Evolutionary conservation across 2,113 vertebrate genomes (phyloP), one percentile per base, ranked within the genome.

Genomic region (Toxotes jaculatrix): DNA sequence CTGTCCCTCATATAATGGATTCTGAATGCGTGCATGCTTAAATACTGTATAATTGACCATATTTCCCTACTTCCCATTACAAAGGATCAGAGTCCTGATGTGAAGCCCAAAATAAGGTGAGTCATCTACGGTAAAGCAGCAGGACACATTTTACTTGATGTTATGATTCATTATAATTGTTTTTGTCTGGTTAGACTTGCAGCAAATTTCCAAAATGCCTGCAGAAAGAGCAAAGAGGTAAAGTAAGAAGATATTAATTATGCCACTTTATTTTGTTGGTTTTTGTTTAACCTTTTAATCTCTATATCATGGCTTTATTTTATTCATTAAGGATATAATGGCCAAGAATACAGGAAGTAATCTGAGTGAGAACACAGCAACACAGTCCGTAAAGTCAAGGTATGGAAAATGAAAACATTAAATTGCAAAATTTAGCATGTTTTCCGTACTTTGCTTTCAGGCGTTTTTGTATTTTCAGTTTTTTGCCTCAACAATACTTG

Each of bases 181-280:
- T 59, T 12, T 31, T 84, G 3, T 73, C n/a, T n/a, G 69, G 27
- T 70, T 74, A 95, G 95, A 88, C 49, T 96, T 79, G 95, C 95
- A 79, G 38, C 89, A 74, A 90, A 76, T 42, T 95, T 96, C 57
- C 31, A 1, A 7, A 82, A 83, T 23, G 53, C 21, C 12, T 0
- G 0, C 5, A 17, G 0, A 64, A 31, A 23, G 0, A 93, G 49
- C 16, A 91, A 87, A 88, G 86, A 93, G 93, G 93, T 94, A 74
- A 70, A 67, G 23, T 64, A 19, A 73, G 8, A 61, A 47, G 1
- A 49, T 17, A 14, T 31, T 17, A 14, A 51, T 42, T 7, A 27
- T 55, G 7, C 3, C 5, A 4, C 7, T 38, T 74, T 40, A 3
- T 63, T 42, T 53, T 42, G 5, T 31, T 31, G 4, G 1, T 31